phyloP scores from a whole-genome alignment of 2,888 invertebrate species.

The Apodemia hepburni region DNA sequence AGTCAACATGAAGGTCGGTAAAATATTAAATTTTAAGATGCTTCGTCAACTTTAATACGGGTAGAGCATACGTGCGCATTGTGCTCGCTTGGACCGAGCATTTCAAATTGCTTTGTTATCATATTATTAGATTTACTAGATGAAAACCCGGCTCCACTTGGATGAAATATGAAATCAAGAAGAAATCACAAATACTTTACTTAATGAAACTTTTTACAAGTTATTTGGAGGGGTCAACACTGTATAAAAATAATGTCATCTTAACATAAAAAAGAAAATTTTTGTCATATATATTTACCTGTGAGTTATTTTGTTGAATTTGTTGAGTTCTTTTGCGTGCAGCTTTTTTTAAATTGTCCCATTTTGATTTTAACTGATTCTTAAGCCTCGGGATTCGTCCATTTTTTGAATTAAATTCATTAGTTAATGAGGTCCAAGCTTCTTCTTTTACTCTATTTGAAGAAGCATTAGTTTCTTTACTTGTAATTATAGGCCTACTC shows the following conservation, averaged over 20 bases:
- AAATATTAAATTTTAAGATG: conserved; percentile 1
- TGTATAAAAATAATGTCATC: no score
- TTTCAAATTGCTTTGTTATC: background rate
- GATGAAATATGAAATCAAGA: no score
- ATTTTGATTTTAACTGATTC: conserved; percentile 19
- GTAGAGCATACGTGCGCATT: background rate
- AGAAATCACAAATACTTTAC: no score
- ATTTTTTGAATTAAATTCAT: conserved; percentile 13
- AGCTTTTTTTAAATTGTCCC: conserved; percentile 23
- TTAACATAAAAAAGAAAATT: no score
- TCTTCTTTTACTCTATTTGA: conserved; percentile 20
- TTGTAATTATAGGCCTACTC: conserved; percentile 16
- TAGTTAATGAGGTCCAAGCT: conserved; percentile 18
- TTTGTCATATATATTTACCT: background rate
- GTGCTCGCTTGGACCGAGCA: background rate
- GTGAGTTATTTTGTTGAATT: conserved; percentile 5
- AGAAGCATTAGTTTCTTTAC: conserved; percentile 18
- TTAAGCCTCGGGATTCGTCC: conserved; percentile 6
- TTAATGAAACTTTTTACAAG: no score
- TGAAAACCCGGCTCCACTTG: no score
- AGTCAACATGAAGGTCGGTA: background rate
- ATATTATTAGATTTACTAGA: background rate
- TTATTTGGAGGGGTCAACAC: no score
- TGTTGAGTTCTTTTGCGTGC: conserved; percentile 18
- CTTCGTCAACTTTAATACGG: background rate